These are phyloP conservation scores for Periparus ater DNA, from an alignment of 2,797 vertebrate genomes.

Conservation along the genomic window DNA sequence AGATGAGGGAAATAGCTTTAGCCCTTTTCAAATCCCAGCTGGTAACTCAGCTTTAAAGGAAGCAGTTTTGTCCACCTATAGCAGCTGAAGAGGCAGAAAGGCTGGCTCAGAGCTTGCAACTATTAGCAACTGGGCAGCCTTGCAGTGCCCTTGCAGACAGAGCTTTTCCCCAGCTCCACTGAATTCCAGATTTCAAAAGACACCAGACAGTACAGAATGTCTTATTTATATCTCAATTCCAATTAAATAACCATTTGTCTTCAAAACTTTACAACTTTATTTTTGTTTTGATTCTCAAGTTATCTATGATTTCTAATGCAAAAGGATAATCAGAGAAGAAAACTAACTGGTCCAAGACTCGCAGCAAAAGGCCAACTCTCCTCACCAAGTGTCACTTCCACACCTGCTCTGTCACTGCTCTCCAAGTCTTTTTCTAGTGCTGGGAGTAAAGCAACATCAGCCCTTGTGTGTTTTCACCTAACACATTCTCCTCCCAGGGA, in stretches of 20 bases:
- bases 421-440: neutral
- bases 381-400: neutral
- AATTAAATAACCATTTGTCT: neutral
- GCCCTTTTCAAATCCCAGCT: neutral
- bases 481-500: neutral
- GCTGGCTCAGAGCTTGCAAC: rapidly evolving
- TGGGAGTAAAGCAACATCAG: neutral
- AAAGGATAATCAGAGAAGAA: neutral
- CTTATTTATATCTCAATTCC: neutral
- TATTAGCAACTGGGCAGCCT: neutral
- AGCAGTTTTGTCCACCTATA: neutral
- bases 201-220: neutral
- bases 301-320: neutral
- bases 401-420: neutral
- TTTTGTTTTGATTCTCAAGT: neutral
- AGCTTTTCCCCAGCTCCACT: neutral
- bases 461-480: neutral
- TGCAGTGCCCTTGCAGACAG: rapidly evolving
- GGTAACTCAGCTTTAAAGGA: neutral
- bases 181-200: neutral
- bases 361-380: neutral
- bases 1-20: neutral
- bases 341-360: neutral
- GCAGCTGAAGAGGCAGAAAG: neutral
- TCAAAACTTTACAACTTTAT: neutral